Conservation (phyloP, 2,113 vertebrate species). For the Plectropomus leopardus region DNA sequence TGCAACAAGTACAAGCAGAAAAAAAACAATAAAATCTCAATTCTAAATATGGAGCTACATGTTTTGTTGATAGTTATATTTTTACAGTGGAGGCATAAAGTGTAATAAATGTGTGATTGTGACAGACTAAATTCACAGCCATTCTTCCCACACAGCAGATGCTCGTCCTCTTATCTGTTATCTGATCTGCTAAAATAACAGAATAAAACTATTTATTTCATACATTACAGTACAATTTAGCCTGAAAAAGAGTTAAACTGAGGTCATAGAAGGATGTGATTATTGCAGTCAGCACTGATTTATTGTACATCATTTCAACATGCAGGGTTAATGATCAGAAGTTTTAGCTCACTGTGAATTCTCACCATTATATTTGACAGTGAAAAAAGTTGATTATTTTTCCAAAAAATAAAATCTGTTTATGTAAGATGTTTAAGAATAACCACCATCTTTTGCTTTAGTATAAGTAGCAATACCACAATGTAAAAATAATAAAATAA, state of each 20-base stretch:
- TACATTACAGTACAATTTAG: background rate
- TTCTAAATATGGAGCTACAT: background rate
- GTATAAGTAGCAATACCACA: background rate
- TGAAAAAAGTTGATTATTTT: too few relatives aligned
- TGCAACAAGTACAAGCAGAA: background rate
- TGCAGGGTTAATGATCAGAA: too few relatives aligned
- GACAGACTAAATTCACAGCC: background rate
- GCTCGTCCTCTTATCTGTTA: background rate
- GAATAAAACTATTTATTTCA: background rate
- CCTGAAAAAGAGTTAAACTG: background rate
- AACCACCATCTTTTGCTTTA: background rate
- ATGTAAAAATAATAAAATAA: too few relatives aligned
- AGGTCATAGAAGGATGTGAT: background rate
- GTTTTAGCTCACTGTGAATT: too few relatives aligned
- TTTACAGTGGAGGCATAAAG: background rate
- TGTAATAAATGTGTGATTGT: background rate
- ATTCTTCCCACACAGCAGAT: conserved; percentile 16
- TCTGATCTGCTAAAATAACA: background rate
- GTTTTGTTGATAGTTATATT: background rate
- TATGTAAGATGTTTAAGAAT: background rate
- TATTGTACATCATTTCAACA: too few relatives aligned
- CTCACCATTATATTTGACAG: too few relatives aligned
- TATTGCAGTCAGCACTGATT: too few relatives aligned
- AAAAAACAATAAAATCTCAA: background rate
- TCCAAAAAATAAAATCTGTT: background rate